phyloP scores from a whole-genome alignment of 2,797 vertebrate species.

The Aplochiton taeniatus region DNA sequence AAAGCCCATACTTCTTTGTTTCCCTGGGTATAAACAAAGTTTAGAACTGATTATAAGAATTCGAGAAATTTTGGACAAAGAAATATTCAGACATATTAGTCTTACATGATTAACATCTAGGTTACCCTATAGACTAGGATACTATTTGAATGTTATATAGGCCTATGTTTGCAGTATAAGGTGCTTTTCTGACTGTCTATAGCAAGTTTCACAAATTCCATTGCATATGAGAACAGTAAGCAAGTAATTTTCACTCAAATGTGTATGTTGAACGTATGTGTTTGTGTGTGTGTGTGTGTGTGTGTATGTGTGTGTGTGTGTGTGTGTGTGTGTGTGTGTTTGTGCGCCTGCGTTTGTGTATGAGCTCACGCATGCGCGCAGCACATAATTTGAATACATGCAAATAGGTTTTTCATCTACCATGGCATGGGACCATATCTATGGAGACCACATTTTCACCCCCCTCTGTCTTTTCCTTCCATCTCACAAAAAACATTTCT shows the following conservation, averaged over 20 bases:
- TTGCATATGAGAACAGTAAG: not conserved
- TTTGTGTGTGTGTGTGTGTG: not conserved
- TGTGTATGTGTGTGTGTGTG: not conserved
- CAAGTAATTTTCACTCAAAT: not conserved
- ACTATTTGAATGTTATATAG: too few species aligned
- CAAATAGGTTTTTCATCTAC: constrained; percentile 62
- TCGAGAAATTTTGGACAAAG: too few species aligned
- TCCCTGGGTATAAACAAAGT: too few species aligned
- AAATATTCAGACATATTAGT: too few species aligned
- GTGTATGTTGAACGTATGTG: not conserved
- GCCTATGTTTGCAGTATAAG: too few species aligned
- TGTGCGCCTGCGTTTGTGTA: constrained; percentile 11
- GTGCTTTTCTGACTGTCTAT: too few species aligned
- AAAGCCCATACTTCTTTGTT: too few species aligned
- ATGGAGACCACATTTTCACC: constrained; percentile 73
- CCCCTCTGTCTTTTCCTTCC: constrained; percentile 42
- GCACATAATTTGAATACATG: constrained; percentile 71
- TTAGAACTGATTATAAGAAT: too few species aligned
- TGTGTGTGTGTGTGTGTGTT: not conserved
- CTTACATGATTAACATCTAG: too few species aligned
- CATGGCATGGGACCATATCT: constrained; percentile 73
- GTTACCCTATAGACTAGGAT: too few species aligned
- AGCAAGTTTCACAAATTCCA: not conserved
- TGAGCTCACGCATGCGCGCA: not conserved
- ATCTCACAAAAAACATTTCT: not conserved